Evolutionary conservation across 2,797 vertebrate genomes (phyloP), one percentile per base, ranked within the genome.

Genomic region (Rhodeus uyekii): DNA sequence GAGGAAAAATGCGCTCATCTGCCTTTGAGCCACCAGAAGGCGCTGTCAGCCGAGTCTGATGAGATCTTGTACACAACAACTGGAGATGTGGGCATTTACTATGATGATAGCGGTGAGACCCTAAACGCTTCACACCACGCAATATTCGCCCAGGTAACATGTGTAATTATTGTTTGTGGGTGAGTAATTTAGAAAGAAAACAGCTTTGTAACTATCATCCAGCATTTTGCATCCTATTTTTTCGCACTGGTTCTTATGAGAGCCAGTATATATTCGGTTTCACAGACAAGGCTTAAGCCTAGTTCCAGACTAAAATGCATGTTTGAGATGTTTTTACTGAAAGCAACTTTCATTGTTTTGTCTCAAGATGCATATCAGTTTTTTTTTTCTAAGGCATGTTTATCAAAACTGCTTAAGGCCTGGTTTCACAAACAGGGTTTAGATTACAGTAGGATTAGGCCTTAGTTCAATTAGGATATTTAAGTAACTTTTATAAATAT

Each of bases 1-100:
- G 93, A 96, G 90, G 94, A 96, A 81, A 98, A 98, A 89, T 94
- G 96, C 80, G 89, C 85, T 67, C 87, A 89, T 39, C 90, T 99
- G 73, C 92, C 97, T 29, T 88, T 91, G 48, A 93, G 81, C 89
- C 92, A 95, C 90, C 95, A 94, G 91, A 91, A 90, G 78, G 97
- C 97, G 0, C 94, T 99, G 64, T 96, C 91, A 75, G 97, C 95
- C 32, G 94, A 95, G 3, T 86, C 94, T 3, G 94, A 96, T 73
- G 94, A 97, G 42, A 96, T 99, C 80, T 95, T 98, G 92, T 95
- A 95, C 86, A 93, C 92, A 0, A 95, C 92, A 6, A 90, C 96
- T 48, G 95, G 94, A 71, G 95, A 98, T 50, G 95, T 99, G 85
- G 95, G 94, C 42, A 96, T 99, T 91, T 96, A 96, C 91, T 97